Evolutionary conservation across 2,113 vertebrate species (phyloP).

Genomic region (Phalacrocorax brasilianus): DNA sequence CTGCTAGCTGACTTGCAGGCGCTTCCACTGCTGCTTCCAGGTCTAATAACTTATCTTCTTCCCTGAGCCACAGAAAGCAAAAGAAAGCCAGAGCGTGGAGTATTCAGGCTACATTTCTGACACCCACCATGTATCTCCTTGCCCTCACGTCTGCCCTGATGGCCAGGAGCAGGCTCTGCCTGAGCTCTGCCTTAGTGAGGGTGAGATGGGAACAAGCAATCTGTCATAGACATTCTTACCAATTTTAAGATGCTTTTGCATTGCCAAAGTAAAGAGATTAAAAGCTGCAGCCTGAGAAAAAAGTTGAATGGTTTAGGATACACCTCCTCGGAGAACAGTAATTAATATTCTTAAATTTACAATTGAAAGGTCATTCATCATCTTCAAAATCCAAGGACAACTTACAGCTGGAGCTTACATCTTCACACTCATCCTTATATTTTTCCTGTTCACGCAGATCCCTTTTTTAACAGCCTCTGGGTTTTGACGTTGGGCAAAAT

Average conservation of each 20-base stretch:
- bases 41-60: neutral
- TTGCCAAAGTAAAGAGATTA: neutral
- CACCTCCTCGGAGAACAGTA: neutral
- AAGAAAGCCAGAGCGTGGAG: neutral
- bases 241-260: neutral
- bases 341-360: neutral
- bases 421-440: neutral
- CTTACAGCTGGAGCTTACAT: neutral
- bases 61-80: neutral
- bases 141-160: neutral
- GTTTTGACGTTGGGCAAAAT: neutral
- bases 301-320: neutral
- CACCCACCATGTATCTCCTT: neutral
- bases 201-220: neutral
- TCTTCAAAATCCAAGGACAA: neutral
- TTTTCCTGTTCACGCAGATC: neutral
- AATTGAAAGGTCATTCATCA: neutral
- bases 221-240: rapidly evolving
- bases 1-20: neutral
- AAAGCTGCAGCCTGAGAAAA: neutral
- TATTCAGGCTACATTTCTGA: neutral
- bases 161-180: neutral
- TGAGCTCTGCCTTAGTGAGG: neutral
- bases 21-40: neutral
- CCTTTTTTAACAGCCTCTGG: neutral